These are phyloP conservation scores for Heterodera schachtii DNA, from an alignment of 1,140 invertebrate genomes.

Conservation along the genomic window DNA sequence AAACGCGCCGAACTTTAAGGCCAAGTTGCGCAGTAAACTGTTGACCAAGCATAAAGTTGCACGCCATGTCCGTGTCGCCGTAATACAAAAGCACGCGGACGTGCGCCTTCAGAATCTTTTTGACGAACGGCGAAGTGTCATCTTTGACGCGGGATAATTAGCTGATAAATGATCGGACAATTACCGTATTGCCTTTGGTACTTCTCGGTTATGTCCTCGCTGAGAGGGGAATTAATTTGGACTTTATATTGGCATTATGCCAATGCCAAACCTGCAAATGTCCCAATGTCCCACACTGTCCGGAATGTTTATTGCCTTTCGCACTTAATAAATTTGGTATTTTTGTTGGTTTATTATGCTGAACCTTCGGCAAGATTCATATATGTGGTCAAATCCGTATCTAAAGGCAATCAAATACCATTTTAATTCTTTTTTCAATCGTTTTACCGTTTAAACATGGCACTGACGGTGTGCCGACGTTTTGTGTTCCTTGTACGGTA, in stretches of 20 bases:
- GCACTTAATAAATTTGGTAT: constrained; percentile 35
- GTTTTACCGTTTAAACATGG: constrained; percentile 56
- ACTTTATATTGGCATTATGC: neutral
- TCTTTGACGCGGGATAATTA: constrained; percentile 56
- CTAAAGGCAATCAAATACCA: constrained; percentile 17
- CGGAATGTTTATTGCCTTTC: constrained; percentile 63
- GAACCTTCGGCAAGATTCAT: constrained; percentile 55
- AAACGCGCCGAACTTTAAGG: constrained; percentile 39
- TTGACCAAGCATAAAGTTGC: constrained; percentile 68
- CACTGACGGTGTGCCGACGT: constrained; percentile 37
- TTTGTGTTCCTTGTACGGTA: constrained; percentile 9
- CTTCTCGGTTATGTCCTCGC: constrained; percentile 57
- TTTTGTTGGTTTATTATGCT: neutral
- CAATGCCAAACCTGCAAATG: constrained; percentile 56
- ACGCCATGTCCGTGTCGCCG: constrained; percentile 72
- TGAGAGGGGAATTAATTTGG: constrained; percentile 27
- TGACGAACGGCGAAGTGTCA: constrained; percentile 63
- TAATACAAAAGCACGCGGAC: constrained; percentile 70
- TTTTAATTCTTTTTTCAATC: neutral
- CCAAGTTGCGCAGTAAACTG: constrained; percentile 58
- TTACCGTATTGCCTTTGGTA: constrained; percentile 61
- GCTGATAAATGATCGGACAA: neutral
- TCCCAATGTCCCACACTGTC: constrained; percentile 59
- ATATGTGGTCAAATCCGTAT: constrained; percentile 60
- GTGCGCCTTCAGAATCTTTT: constrained; percentile 61